These are phyloP conservation scores for Nipponia nippon DNA, from an alignment of 2,113 vertebrate species.

Conservation along the genomic window DNA sequence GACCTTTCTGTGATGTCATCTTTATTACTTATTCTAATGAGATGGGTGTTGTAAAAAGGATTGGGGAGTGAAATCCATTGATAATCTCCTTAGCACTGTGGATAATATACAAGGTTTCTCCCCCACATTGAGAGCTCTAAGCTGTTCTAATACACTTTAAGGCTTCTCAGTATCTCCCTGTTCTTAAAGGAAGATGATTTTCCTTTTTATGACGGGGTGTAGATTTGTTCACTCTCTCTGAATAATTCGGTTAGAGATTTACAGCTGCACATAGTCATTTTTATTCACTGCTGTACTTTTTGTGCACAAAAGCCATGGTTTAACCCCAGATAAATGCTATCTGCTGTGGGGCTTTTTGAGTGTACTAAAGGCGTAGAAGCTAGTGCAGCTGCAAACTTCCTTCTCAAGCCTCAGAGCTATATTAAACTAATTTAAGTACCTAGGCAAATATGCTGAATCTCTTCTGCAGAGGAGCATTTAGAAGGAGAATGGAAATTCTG, in stretches of 20 bases:
- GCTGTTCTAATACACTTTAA: constrained; percentile 40
- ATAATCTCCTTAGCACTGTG: constrained; percentile 65
- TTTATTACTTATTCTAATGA: constrained; percentile 61
- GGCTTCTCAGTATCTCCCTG: constrained; percentile 8
- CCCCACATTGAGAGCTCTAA: constrained; percentile 61
- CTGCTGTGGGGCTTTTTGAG: background rate
- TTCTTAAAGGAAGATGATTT: constrained; percentile 39
- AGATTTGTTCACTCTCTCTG: background rate
- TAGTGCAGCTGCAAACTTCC: background rate
- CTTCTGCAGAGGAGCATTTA: background rate
- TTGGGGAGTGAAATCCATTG: constrained; percentile 44
- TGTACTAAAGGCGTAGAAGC: background rate
- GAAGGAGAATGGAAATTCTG: background rate
- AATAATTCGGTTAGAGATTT: background rate
- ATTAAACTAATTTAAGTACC: background rate
- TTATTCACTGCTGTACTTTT: background rate
- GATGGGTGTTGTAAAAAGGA: constrained; percentile 45
- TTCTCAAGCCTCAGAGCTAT: background rate
- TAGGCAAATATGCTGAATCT: background rate
- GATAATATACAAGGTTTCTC: constrained; percentile 56
- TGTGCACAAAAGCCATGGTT: background rate
- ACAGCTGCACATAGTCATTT: constrained; percentile 2
- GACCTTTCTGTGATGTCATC: constrained; percentile 25
- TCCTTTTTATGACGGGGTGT: background rate
- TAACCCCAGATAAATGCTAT: background rate